These are phyloP conservation scores for Pitangus sulphuratus DNA, from an alignment of 2,797 vertebrate species.

Conservation along the genomic window DNA sequence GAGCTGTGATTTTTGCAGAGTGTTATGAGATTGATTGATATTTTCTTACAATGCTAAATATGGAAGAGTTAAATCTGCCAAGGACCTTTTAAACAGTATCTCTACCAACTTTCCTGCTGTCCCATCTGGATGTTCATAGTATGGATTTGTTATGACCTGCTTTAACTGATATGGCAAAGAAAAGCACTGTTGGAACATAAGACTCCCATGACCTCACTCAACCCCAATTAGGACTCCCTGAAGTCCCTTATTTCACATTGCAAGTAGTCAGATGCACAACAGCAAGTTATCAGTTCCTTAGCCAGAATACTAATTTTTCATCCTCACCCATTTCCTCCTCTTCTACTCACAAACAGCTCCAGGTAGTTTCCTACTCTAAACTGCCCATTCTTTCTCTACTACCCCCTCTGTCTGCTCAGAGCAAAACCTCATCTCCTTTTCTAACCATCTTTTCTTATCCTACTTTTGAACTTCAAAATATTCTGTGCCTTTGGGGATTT, in stretches of 20 bases:
- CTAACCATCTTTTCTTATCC: background rate
- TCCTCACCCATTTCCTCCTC: background rate
- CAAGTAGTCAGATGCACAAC: background rate
- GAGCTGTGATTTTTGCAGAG: background rate
- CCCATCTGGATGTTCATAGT: background rate
- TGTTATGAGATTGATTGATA: background rate
- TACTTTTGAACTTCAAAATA: background rate
- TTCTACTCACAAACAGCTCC: background rate
- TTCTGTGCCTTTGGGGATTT: background rate
- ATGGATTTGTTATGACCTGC: background rate
- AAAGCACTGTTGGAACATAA: background rate
- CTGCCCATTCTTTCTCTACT: background rate
- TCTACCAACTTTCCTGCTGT: background rate
- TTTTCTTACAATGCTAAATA: background rate
- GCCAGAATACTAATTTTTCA: background rate
- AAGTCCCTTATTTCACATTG: background rate
- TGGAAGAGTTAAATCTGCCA: background rate
- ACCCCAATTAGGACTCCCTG: background rate
- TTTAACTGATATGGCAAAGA: conserved; percentile 9
- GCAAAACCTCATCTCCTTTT: background rate
- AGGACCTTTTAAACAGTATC: background rate
- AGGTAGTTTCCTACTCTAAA: background rate
- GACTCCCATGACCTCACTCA: background rate
- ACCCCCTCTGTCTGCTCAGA: background rate
- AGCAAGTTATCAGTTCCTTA: background rate